phyloP scores from a whole-genome alignment of 2,113 vertebrate species.

The Rallus limicola region DNA sequence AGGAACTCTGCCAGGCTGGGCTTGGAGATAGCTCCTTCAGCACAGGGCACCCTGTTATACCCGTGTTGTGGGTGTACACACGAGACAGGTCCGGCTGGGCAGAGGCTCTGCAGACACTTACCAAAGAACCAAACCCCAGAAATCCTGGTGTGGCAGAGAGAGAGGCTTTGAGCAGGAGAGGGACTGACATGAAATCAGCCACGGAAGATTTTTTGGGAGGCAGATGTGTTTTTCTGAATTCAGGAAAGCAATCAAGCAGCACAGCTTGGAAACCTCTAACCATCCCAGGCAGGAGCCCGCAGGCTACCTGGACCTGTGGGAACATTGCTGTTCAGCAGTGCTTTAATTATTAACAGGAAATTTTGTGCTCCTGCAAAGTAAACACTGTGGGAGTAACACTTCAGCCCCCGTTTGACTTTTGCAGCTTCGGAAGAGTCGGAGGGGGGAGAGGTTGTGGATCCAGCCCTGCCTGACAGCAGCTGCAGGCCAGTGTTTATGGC shows the following conservation, averaged over 20 bases:
- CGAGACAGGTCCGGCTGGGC: neutral
- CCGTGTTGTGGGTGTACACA: fast-evolving
- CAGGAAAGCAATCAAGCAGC: neutral
- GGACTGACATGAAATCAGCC: neutral
- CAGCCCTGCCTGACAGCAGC: neutral
- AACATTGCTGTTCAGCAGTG: neutral
- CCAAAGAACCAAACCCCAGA: neutral
- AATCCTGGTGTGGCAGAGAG: neutral
- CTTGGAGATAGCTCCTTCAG: neutral
- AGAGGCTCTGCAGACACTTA: neutral
- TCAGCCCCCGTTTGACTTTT: neutral
- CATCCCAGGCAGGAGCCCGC: neutral
- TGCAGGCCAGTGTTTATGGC: neutral
- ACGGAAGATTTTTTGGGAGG: neutral
- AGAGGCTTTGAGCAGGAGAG: neutral
- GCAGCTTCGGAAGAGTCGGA: neutral
- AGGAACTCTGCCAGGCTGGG: neutral
- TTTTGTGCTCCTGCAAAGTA: neutral
- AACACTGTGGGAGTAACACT: slow-evolving; percentile 14
- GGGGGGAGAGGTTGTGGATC: neutral
- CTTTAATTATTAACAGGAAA: neutral
- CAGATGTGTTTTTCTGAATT: neutral
- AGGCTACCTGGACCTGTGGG: neutral
- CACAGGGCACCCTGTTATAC: fast-evolving
- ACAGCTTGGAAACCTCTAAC: neutral